Base-by-base conservation (phyloP, 2,888 invertebrate species). In the Mystacides longicornis region DNA sequence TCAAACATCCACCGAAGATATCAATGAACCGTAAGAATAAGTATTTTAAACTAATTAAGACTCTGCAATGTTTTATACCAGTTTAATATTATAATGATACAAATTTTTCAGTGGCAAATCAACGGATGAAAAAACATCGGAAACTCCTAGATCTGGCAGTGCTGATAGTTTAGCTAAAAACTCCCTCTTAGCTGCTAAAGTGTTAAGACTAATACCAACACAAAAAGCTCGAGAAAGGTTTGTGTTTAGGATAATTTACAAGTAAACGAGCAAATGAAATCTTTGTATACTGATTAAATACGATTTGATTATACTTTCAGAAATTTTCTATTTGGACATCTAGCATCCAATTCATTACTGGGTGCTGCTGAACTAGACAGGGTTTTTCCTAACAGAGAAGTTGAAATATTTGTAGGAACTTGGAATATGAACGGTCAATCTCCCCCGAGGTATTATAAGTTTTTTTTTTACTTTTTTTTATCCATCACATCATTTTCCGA, bases 401-500 rank as follows among this genome's bases (percentile, higher is more conserved):
- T 94, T 0, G 87, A 84, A 62, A 83, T 96, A 64, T 94, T 93
- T 78, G 86, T 94, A 54, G 94, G 92, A 4, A 91, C 93, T 21
- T 97, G 96, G 95, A 97, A 97, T 69, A 95, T 96, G 93, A 94
- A 93, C 71, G 94, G 93, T 27, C 90, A 94, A 67, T 78, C 80
- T 62, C 87, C 89, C 46, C 89, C 89, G 47, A 85, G 85, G 91
- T 92, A 77, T 23, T n/a, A n/a, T n/a, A n/a, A n/a, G n/a, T n/a
- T n/a, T n/a, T n/a, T n/a, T n/a, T n/a, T n/a, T n/a, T n/a, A n/a
- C n/a, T n/a, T n/a, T n/a, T n/a, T n/a, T n/a, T n/a, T n/a, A n/a
- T n/a, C n/a, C n/a, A n/a, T n/a, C n/a, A n/a, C n/a, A n/a, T n/a
- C n/a, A n/a, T n/a, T n/a, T n/a, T n/a, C n/a, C n/a, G n/a, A n/a